Conservation (phyloP, 2,113 vertebrate species). For the Falco punctatus region DNA sequence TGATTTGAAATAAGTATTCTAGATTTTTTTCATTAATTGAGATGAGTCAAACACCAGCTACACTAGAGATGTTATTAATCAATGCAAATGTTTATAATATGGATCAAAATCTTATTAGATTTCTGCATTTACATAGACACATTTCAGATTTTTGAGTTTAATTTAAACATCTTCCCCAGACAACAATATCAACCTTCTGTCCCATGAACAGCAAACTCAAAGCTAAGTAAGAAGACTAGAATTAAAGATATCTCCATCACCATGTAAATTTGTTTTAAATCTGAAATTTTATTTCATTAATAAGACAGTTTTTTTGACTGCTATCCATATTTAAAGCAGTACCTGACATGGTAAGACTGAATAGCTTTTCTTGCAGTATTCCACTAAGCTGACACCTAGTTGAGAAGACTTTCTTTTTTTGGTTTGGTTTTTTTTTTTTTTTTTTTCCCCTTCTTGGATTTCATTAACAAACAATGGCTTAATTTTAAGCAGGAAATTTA, state of each 20-base stretch:
- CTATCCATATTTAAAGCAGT: neutral
- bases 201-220: neutral
- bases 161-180: neutral
- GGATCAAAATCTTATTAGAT: neutral
- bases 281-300: neutral
- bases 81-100: neutral
- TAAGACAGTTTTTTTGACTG: neutral
- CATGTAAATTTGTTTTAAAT: neutral
- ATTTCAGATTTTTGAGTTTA: neutral
- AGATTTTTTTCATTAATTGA: neutral
- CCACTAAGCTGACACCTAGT: neutral
- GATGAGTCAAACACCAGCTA: neutral
- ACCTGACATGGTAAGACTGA: neutral
- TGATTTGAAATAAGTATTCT: neutral
- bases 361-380: neutral
- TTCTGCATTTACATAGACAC: neutral
- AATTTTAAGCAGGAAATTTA: slow-evolving; percentile 25
- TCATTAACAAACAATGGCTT: neutral
- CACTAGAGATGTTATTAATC: neutral
- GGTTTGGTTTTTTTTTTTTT: neutral
- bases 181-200: neutral
- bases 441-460: neutral
- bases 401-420: neutral
- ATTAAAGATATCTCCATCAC: neutral
- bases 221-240: neutral